Conservation (phyloP, 2,888 invertebrate genomes). For the Ormyrus nitidulus region DNA sequence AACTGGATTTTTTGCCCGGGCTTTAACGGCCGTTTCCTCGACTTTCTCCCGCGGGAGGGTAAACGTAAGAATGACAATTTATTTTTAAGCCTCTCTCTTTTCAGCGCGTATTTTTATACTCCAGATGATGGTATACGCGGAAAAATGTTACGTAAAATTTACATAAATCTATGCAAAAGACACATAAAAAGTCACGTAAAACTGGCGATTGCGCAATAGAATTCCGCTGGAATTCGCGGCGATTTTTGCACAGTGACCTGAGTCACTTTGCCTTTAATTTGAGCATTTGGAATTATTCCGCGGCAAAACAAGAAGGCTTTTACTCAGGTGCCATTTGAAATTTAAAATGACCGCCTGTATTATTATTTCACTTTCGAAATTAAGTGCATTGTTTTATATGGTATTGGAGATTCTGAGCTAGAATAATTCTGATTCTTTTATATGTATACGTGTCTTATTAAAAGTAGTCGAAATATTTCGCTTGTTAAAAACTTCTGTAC, state of each 20-base stretch:
- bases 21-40: slow-evolving; percentile 8
- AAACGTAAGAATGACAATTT: slow-evolving; percentile 9
- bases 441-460: no score
- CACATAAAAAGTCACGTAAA: slow-evolving; percentile 33
- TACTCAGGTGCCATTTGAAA: no score
- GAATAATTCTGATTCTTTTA: no score
- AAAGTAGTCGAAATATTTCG: no score
- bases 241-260: not conserved
- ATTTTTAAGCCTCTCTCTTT: slow-evolving; percentile 23
- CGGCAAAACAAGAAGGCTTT: no score
- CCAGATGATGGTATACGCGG: slow-evolving; percentile 11
- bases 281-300: no score
- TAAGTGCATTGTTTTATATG: no score
- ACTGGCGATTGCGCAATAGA: slow-evolving; percentile 28
- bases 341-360: no score
- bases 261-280: not conserved
- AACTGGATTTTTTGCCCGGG: not conserved
- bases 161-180: slow-evolving; percentile 45
- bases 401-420: no score
- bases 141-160: slow-evolving; percentile 49
- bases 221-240: slow-evolving; percentile 10
- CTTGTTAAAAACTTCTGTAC: no score
- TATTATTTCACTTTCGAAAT: no score
- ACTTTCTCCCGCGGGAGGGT: slow-evolving; percentile 24
- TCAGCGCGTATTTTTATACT: not conserved